A percentile compares a stretch with the other conserved stretches of the same genome.
phyloP scores from a whole-genome alignment of 2,888 invertebrate genomes.

The Catocala nupta region DNA sequence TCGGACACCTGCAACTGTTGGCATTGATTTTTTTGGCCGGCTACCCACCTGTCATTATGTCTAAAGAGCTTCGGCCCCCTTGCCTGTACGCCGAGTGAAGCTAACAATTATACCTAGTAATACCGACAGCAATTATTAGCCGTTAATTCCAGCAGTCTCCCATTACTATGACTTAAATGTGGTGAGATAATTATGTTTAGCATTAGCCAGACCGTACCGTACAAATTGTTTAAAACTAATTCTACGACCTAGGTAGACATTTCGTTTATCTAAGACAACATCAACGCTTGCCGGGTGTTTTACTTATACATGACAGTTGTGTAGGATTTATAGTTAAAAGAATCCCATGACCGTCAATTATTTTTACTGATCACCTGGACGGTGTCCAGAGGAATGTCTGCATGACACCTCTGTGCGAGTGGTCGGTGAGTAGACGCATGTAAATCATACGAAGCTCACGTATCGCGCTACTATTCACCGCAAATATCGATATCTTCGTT shows the following conservation, averaged over 20 bases:
- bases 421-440: slow-evolving; percentile 48
- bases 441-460: slow-evolving; percentile 71
- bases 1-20: slow-evolving; percentile 42
- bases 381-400: slow-evolving; percentile 75
- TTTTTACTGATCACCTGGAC: slow-evolving; percentile 76
- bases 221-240: slow-evolving; percentile 17
- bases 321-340: slow-evolving; percentile 37
- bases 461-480: slow-evolving; percentile 76
- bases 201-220: background rate
- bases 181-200: slow-evolving; percentile 12
- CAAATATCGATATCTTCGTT: slow-evolving; percentile 83
- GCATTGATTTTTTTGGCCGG: slow-evolving; percentile 50
- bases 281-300: slow-evolving; percentile 16
- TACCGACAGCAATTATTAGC: slow-evolving; percentile 9
- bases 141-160: slow-evolving; percentile 2
- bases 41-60: slow-evolving; percentile 38
- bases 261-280: slow-evolving; percentile 11
- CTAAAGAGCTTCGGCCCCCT: slow-evolving; percentile 23
- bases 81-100: slow-evolving; percentile 18
- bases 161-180: background rate
- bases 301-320: slow-evolving; percentile 30
- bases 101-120: background rate
- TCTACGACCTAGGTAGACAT: slow-evolving; percentile 8
- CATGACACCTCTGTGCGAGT: slow-evolving; percentile 62
- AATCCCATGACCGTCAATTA: slow-evolving; percentile 56